Conservation (phyloP, 2,113 vertebrate genomes). For the Lophius piscatorius region DNA sequence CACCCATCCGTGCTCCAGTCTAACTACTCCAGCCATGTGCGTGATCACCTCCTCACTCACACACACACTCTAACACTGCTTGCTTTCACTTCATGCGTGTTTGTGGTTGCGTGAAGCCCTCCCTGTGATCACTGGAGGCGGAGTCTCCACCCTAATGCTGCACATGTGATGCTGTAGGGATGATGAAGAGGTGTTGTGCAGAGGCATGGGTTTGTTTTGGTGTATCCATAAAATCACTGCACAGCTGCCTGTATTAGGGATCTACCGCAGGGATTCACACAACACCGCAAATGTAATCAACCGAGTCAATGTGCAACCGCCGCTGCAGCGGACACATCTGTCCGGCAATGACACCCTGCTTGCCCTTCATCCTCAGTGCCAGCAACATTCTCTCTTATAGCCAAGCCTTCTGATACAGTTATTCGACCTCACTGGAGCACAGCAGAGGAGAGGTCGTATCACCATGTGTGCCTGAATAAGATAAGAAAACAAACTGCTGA, state of each 20-base stretch:
- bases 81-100: slow-evolving; percentile 28
- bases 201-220: slow-evolving; percentile 29
- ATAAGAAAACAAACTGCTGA: slow-evolving; percentile 58
- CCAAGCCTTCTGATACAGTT: slow-evolving; percentile 31
- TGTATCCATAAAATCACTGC: slow-evolving; percentile 40
- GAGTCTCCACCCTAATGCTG: slow-evolving; percentile 27
- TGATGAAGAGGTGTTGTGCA: slow-evolving; percentile 6
- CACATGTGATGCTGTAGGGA: slow-evolving; percentile 32
- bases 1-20: slow-evolving; percentile 55
- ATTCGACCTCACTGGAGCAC: slow-evolving; percentile 41
- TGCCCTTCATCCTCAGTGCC: neutral
- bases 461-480: slow-evolving; percentile 47
- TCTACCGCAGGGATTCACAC: slow-evolving; percentile 63
- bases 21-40: slow-evolving; percentile 61
- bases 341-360: slow-evolving; percentile 21
- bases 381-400: slow-evolving; percentile 36
- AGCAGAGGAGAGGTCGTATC: slow-evolving; percentile 27
- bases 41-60: slow-evolving; percentile 31
- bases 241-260: slow-evolving; percentile 53
- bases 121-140: slow-evolving; percentile 40
- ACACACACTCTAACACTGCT: slow-evolving; percentile 25
- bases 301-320: slow-evolving; percentile 52
- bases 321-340: slow-evolving; percentile 38
- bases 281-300: slow-evolving; percentile 54
- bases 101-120: slow-evolving; percentile 2